These are phyloP conservation scores for Lysandra bellargus DNA, from an alignment of 2,888 invertebrate species.

Conservation along the genomic window DNA sequence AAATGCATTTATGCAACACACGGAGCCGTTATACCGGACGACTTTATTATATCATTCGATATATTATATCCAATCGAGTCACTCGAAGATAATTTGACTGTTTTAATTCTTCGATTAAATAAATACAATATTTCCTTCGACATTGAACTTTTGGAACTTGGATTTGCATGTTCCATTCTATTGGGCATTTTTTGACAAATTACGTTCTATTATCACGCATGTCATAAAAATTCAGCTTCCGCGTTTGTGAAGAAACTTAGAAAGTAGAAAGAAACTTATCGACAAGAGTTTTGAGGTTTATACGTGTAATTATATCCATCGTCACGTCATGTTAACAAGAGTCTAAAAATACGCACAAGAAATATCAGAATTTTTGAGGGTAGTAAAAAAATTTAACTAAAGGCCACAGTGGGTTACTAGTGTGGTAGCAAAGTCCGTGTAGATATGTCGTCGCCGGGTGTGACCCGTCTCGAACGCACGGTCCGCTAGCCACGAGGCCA, in stretches of 20 bases:
- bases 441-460: constrained; percentile 54
- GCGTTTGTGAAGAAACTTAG: constrained; percentile 2
- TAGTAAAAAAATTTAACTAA: background rate
- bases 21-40: background rate
- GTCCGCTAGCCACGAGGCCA: constrained; percentile 68
- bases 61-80: background rate
- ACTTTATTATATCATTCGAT: background rate
- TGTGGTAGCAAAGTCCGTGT: background rate
- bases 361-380: background rate
- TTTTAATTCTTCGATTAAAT: background rate
- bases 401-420: constrained; percentile 34
- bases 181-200: constrained; percentile 1
- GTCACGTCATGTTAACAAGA: background rate
- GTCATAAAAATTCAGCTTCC: constrained; percentile 16
- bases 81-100: background rate
- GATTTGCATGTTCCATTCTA: background rate
- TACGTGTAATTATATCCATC: background rate
- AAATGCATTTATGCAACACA: constrained; percentile 11
- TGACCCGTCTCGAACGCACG: constrained; percentile 67
- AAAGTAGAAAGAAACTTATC: too few species aligned
- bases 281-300: constrained; percentile 43
- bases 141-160: constrained; percentile 5
- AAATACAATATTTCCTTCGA: background rate
- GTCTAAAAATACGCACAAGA: background rate
- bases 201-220: constrained; percentile 5